Evolutionary conservation across 2,888 invertebrate species (phyloP).

Genomic region (Lepidochrysops patricia): DNA sequence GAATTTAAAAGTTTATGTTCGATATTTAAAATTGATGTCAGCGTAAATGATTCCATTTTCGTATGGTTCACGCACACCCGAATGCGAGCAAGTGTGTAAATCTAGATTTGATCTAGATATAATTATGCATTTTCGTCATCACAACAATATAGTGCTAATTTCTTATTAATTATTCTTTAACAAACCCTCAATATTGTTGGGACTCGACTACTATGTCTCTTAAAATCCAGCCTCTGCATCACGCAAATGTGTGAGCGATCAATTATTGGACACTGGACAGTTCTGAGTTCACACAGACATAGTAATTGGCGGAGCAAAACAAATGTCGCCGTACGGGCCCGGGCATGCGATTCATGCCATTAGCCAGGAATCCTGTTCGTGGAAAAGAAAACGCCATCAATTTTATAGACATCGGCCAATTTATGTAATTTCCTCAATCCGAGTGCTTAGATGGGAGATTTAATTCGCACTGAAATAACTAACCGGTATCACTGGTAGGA

Average conservation of each 20-base stretch:
- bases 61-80: too few relatives aligned
- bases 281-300: background rate
- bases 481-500: background rate
- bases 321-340: background rate
- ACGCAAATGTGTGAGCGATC: background rate
- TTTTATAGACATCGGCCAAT: slow-evolving; percentile 21
- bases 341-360: slow-evolving; percentile 18
- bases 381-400: slow-evolving; percentile 15
- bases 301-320: slow-evolving; percentile 3
- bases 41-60: background rate
- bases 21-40: background rate
- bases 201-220: too few relatives aligned
- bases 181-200: too few relatives aligned
- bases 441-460: slow-evolving; percentile 16
- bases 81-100: too few relatives aligned
- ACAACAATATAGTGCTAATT: too few relatives aligned
- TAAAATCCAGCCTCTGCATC: too few relatives aligned
- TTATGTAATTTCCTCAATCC: slow-evolving; percentile 21
- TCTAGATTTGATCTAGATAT: too few relatives aligned
- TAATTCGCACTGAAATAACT: background rate
- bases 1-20: background rate
- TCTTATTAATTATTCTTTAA: too few relatives aligned
- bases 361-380: slow-evolving; percentile 11
- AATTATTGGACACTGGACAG: too few relatives aligned
- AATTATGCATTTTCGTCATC: too few relatives aligned